Percentiles rank a stretch among this genome's conserved stretches.
phyloP scores from a whole-genome alignment of 2,888 invertebrate species.

The Hecatera dysodea region DNA sequence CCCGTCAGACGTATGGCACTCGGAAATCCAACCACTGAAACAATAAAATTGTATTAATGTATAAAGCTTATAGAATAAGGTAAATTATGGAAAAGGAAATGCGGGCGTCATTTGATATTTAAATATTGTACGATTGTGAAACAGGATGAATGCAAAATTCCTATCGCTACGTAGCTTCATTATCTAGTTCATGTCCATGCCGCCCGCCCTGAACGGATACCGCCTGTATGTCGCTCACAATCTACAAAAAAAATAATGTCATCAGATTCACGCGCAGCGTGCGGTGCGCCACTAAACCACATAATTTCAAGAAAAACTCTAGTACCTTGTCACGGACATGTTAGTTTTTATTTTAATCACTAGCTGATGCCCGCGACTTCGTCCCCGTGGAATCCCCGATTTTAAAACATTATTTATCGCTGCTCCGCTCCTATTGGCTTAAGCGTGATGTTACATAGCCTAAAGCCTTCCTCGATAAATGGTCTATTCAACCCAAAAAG shows the following conservation, averaged over 20 bases:
- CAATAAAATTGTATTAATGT: conserved; percentile 8
- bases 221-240: neutral
- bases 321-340: too few relatives aligned
- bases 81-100: neutral
- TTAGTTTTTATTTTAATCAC: too few relatives aligned
- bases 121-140: neutral
- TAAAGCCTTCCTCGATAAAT: too few relatives aligned
- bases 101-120: neutral
- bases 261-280: too few relatives aligned
- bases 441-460: too few relatives aligned
- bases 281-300: too few relatives aligned
- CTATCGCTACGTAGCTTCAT: neutral
- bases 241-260: neutral
- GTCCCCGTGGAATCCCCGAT: too few relatives aligned
- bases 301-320: too few relatives aligned
- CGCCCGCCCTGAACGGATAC: neutral
- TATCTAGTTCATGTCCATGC: neutral
- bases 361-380: neutral
- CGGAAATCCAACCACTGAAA: conserved; percentile 77
- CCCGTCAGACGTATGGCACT: conserved; percentile 85
- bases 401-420: too few relatives aligned
- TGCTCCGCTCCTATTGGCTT: too few relatives aligned
- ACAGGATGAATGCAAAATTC: neutral
- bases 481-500: too few relatives aligned
- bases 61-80: neutral